Evolutionary conservation across 2,113 vertebrate genomes (phyloP), one percentile per base, ranked within the genome.

Genomic region (Myiopsitta monachus): DNA sequence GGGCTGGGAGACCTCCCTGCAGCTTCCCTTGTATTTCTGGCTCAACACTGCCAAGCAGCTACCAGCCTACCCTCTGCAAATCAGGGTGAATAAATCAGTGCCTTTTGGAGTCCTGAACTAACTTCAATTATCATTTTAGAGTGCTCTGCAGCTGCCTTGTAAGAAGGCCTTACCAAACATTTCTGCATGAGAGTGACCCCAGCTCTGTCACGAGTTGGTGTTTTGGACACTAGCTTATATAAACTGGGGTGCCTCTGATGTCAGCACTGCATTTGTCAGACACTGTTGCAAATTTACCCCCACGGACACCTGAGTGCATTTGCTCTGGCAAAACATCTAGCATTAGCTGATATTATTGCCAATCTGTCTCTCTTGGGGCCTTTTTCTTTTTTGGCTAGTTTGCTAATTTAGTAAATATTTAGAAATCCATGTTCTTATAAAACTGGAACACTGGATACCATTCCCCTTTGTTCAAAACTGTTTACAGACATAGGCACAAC

Each of bases 331-430:
- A 90, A 96, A 95, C 84, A 81, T 64, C 94, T 83, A 81, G 21
- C 68, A n/a, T 62, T 59, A 87, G 39, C 73, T 92, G 63, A 70
- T 83, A 78, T 38, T 64, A 31, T 38, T 91, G 87, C 83, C 91
- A 94, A 43, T 51, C 70, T 88, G 17, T 55, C 49, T 94, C 84
- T 78, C 78, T 38, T 43, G 63, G 66, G 73, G 62, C 61, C 8
- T 8, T 88, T 90, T 93, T 49, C 14, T 70, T 62, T 87, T 91
- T 88, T 83, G 39, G 77, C 49, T 84, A 62, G 68, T 92, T 86
- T 88, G 30, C 9, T 91, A 69, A 75, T 78, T 94, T 83, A 86
- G 90, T 94, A 97, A 95, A 96, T 91, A 96, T 96, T 96, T 96
- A 92, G 54, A 94, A 90, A 94, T 79, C 17, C 6, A 15, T 30